Evolutionary conservation across 2,888 invertebrate species (phyloP), one percentile per base, ranked within the genome.

Genomic region (Omphaloscelis lunosa): DNA sequence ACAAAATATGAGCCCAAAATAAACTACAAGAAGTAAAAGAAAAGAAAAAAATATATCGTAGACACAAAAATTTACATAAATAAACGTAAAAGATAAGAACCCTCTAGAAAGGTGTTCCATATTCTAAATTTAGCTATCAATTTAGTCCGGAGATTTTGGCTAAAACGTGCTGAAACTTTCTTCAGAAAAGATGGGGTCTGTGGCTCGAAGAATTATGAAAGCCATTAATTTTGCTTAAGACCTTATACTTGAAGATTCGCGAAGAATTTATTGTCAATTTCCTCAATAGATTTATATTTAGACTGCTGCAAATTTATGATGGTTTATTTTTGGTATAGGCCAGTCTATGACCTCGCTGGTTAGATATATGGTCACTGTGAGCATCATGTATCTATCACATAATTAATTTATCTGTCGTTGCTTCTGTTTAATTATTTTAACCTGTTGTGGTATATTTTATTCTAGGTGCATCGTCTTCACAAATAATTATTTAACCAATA

Each of bases 221-320:
- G 76, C 72, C 83, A 90, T 89, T 89, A 87, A 88, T 89, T 89
- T 69, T 80, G 65, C 79, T 79, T 84, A 87, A 80, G 69, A 62
- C 68, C 59, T 81, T 75, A 82, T 85, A 83, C 82, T 82, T 76
- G 68, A 65, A 81, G 79, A 82, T 77, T 85, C 77, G 70, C 72
- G 51, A 70, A 29, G 59, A 83, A 81, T 72, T 81, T 81, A 83
- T 83, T 75, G 79, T 62, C 77, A 77, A 80, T 79, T 80, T 75
- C 56, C 62, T 77, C 45, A 68, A 76, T 56, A 79, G 66, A 59
- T 75, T 70, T 84, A 67, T 80, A 63, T 73, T 67, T 69, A 58
- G 65, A 58, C 27, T 39, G 53, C n/a, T 67, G 29, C 45, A n/a
- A n/a, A 74, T 78, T 70, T 61, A 51, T 53, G 12, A 9, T 23